Evolutionary conservation across 2,113 vertebrate species (phyloP).

Genomic region (Pagrus major): DNA sequence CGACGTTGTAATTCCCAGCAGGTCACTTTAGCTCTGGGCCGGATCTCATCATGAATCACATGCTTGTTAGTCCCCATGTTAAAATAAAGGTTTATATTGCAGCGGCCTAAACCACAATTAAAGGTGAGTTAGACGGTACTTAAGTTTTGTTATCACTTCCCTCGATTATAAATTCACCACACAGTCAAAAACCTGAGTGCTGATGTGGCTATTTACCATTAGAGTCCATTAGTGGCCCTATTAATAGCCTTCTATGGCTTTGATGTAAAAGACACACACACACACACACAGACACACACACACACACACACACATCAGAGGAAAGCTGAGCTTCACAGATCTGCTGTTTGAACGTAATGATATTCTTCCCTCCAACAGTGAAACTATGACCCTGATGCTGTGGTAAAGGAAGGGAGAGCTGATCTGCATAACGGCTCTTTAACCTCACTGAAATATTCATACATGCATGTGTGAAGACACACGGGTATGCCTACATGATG

Average conservation of each 20-base stretch:
- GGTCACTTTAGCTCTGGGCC: slow-evolving; percentile 21
- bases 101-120: slow-evolving; percentile 66
- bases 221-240: slow-evolving; percentile 74
- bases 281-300: neutral
- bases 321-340: slow-evolving; percentile 48
- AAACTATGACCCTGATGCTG: slow-evolving; percentile 56
- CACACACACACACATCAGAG: slow-evolving; percentile 50
- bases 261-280: slow-evolving; percentile 65
- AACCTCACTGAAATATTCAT: slow-evolving; percentile 49
- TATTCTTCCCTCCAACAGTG: slow-evolving; percentile 39
- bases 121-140: slow-evolving; percentile 66
- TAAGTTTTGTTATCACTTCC: slow-evolving; percentile 68
- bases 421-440: slow-evolving; percentile 52
- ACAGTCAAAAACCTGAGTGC: slow-evolving; percentile 70
- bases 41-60: slow-evolving; percentile 34
- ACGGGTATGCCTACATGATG: neutral
- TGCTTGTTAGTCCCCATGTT: slow-evolving; percentile 44
- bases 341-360: slow-evolving; percentile 59
- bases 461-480: neutral
- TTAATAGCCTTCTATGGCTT: slow-evolving; percentile 72
- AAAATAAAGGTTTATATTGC: slow-evolving; percentile 55
- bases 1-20: neutral
- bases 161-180: slow-evolving; percentile 74
- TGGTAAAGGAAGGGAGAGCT: slow-evolving; percentile 11
- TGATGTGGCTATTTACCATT: slow-evolving; percentile 75